Conservation (phyloP, 2,797 vertebrate genomes). For the Rhynchonycteris naso region DNA sequence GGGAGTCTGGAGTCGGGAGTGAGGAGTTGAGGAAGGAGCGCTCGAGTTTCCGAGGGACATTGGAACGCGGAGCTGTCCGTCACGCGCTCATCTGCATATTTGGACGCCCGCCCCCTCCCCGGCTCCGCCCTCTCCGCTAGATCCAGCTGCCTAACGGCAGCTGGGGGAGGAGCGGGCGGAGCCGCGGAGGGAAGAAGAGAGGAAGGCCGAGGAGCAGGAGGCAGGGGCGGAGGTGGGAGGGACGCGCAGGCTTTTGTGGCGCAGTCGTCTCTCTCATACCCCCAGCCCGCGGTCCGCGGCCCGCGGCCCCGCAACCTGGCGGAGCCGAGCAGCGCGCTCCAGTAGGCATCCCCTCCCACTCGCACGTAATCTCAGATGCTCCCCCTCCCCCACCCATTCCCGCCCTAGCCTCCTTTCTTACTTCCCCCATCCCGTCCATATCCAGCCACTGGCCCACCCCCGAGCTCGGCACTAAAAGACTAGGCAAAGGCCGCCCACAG, state of each 20-base stretch:
- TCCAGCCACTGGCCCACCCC: neutral
- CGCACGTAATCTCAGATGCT: neutral
- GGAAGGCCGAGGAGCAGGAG: neutral
- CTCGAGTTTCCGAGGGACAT: conserved; percentile 94
- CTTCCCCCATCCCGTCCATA: accelerated
- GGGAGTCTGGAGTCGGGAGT: conserved; percentile 90
- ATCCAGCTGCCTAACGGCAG: neutral
- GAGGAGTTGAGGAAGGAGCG: conserved; percentile 93
- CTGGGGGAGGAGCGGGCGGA: conserved; percentile 55
- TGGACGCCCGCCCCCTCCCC: conserved; percentile 89
- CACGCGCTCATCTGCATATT: conserved; percentile 97
- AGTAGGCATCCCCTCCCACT: neutral
- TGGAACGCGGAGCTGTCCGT: conserved; percentile 95
- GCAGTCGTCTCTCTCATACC: conserved; percentile 61
- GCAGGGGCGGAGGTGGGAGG: neutral
- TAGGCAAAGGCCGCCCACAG: neutral
- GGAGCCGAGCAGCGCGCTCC: neutral
- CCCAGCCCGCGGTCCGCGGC: conserved; percentile 65
- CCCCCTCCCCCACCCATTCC: neutral
- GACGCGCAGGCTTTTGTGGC: conserved; percentile 77
- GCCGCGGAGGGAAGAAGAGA: neutral
- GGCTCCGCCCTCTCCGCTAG: conserved; percentile 68
- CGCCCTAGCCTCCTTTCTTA: neutral
- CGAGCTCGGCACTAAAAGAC: neutral
- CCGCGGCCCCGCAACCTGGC: conserved; percentile 20